Evolutionary conservation across 2,113 vertebrate genomes (phyloP).

Genomic region (Megaleporinus macrocephalus): DNA sequence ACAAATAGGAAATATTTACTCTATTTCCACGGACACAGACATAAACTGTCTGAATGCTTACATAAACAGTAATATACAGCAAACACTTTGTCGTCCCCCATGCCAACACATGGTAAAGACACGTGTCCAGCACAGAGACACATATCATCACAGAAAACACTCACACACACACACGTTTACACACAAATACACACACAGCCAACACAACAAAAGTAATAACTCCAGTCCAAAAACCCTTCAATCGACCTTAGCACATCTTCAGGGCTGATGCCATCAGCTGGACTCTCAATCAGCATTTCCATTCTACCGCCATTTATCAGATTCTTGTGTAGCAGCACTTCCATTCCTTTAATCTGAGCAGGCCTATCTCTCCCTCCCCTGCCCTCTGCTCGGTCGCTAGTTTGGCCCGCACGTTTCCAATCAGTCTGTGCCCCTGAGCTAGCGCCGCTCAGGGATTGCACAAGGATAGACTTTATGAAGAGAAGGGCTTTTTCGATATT

Average conservation of each 20-base stretch:
- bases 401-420: constrained; percentile 47
- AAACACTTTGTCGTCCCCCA: background rate
- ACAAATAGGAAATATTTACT: constrained; percentile 42
- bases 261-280: constrained; percentile 48
- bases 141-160: constrained; percentile 1
- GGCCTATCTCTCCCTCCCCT: constrained; percentile 48
- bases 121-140: background rate
- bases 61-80: background rate
- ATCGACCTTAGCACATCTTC: constrained; percentile 38
- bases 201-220: constrained; percentile 19
- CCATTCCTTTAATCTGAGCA: constrained; percentile 47
- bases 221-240: constrained; percentile 26
- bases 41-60: constrained; percentile 13
- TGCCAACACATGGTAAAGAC: background rate
- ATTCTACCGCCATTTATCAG: constrained; percentile 59
- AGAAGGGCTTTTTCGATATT: constrained; percentile 29
- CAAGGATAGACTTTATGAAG: constrained; percentile 37
- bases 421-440: constrained; percentile 50
- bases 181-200: background rate
- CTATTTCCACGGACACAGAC: constrained; percentile 1
- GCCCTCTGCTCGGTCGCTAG: constrained; percentile 32
- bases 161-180: background rate
- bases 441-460: constrained; percentile 27
- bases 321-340: constrained; percentile 39
- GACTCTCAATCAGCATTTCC: constrained; percentile 52